Conservation (phyloP, 1,140 invertebrate genomes). For the Brachystomella parvula region DNA sequence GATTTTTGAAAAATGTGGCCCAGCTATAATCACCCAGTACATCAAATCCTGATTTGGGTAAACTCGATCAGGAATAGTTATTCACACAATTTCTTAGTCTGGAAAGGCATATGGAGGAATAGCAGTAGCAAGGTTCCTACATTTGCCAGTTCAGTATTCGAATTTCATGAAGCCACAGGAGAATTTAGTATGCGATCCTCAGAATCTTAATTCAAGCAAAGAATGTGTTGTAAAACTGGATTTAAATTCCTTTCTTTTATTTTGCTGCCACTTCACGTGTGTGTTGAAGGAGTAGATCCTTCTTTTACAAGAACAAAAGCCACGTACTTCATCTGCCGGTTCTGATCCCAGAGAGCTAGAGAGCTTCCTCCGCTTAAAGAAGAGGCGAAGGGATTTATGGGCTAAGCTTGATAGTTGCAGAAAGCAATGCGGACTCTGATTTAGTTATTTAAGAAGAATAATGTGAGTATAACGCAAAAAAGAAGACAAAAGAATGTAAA, state of each 20-base stretch:
- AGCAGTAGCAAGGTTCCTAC: too few relatives aligned
- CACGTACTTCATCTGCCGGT: background rate
- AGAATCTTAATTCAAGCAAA: background rate
- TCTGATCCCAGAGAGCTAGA: too few relatives aligned
- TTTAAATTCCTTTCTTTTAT: conserved; percentile 9
- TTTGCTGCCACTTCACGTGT: conserved; percentile 9
- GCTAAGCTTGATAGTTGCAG: background rate
- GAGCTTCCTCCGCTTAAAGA: background rate
- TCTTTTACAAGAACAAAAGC: background rate
- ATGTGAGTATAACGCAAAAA: too few relatives aligned
- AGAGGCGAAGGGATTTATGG: conserved; percentile 6
- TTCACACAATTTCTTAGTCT: too few relatives aligned
- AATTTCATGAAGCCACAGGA: background rate
- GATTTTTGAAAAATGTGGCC: too few relatives aligned
- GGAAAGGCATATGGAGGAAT: too few relatives aligned
- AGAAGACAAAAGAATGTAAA: too few relatives aligned
- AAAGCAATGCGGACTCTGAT: background rate
- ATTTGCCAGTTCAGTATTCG: too few relatives aligned
- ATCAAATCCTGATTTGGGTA: too few relatives aligned
- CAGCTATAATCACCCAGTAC: too few relatives aligned
- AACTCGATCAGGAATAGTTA: too few relatives aligned
- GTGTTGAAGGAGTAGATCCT: background rate
- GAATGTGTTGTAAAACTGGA: conserved; percentile 5
- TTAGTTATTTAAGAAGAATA: too few relatives aligned
- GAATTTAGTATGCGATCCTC: background rate